Evolutionary conservation across 35 echinoderm and acorn worm genomes (phyloP).

Genomic region (Strongylocentrotus purpuratus): DNA sequence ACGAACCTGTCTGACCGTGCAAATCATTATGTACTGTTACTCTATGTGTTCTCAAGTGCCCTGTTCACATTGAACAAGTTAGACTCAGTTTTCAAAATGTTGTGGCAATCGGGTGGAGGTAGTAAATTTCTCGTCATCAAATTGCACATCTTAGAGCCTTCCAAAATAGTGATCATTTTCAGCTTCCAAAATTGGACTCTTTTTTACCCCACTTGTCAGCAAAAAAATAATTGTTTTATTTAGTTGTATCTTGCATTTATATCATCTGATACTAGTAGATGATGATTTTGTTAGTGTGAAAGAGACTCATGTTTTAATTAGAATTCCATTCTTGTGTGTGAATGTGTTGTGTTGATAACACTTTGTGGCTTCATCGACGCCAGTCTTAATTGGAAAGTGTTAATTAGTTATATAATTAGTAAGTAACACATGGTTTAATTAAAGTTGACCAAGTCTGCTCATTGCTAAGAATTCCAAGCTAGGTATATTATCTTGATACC

Average conservation of each 20-base stretch:
- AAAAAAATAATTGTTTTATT: too few species aligned
- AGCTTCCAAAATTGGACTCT: too few species aligned
- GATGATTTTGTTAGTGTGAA: too few species aligned
- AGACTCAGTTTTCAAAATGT: neutral
- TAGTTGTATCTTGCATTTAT: too few species aligned
- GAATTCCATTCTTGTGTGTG: neutral
- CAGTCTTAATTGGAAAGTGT: neutral
- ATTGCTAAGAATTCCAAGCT: neutral
- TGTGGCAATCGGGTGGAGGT: neutral
- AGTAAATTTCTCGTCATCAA: too few species aligned
- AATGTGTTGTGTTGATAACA: neutral
- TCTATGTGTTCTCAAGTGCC: neutral
- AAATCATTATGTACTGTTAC: neutral
- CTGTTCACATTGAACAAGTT: neutral
- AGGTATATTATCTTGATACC: too few species aligned
- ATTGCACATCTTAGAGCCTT: too few species aligned
- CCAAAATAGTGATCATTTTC: too few species aligned
- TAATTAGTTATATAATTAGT: neutral
- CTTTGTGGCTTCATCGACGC: neutral
- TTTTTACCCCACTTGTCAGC: too few species aligned
- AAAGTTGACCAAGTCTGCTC: neutral
- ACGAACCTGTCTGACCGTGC: neutral
- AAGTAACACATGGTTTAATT: neutral
- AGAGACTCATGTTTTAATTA: too few species aligned
- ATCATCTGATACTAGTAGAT: too few species aligned